Conservation (phyloP, 2,113 vertebrate genomes). For the Bubalus kerabau region DNA sequence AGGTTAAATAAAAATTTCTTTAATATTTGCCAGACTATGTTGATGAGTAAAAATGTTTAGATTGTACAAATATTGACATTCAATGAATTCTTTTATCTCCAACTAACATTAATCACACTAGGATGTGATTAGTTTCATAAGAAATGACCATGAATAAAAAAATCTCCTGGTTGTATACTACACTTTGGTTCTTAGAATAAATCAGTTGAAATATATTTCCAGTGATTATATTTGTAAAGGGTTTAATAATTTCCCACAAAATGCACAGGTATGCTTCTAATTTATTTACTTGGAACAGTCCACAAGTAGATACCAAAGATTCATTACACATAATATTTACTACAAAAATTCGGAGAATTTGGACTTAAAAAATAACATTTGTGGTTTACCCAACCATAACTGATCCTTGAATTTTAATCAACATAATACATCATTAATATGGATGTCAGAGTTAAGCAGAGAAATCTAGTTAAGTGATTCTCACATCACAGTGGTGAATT, state of each 20-base stretch:
- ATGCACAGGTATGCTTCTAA: background rate
- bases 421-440: background rate
- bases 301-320: background rate
- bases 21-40: background rate
- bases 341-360: background rate
- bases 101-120: background rate
- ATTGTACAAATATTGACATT: background rate
- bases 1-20: background rate
- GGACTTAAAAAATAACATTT: background rate
- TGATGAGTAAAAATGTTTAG: background rate
- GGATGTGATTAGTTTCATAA: background rate
- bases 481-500: background rate
- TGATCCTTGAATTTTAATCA: constrained; percentile 7
- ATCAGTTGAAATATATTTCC: background rate
- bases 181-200: background rate
- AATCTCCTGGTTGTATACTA: background rate
- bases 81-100: background rate
- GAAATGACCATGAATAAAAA: background rate
- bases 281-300: background rate
- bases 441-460: background rate
- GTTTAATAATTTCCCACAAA: background rate
- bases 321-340: background rate
- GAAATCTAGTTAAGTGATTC: constrained; percentile 9
- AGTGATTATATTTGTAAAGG: background rate
- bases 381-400: background rate